Evolutionary conservation across 2,888 invertebrate species (phyloP), one percentile per base, ranked within the genome.

Genomic region (Parascotia fuliginaria): DNA sequence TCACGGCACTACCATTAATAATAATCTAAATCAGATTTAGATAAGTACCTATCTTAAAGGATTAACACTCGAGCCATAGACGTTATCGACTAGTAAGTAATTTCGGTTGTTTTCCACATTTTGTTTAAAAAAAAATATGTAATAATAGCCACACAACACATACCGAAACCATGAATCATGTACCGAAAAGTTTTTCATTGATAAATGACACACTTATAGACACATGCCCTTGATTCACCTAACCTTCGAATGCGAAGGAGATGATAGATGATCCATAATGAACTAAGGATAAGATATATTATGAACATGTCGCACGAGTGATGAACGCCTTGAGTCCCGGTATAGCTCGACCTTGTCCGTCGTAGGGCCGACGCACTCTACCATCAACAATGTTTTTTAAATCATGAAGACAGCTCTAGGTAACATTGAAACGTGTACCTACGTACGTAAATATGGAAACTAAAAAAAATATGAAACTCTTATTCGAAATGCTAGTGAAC

Each of bases 311-410:
- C n/a, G 22, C 24, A 34, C 42, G 43, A 65, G 36, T 56, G 54
- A 56, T 63, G 47, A 34, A 38, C 31, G 38, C 70, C 70, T 70
- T 70, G 65, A 60, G 56, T 55, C 55, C 33, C 54, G 28, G 41
- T 63, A 61, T 68, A 73, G 51, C 11, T 44, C 49, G 52, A 60
- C 70, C 67, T 70, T 62, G 65, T 46, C 46, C 52, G 13, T 34
- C 36, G 37, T 39, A 73, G 65, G 73, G 67, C 64, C 74, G 70
- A 60, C 74, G 75, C 60, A 68, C 77, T 72, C 71, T 33, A 9
- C 32, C 38, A 12, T 37, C 32, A 43, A 56, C 31, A 53, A 31
- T 49, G 51, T 58, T 50, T 63, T 62, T 40, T 32, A 40, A 12
- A 12, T 9, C 12, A 13, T 11, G 46, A 34, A 55, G 68, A 68